phyloP scores from a whole-genome alignment of 1,140 invertebrate genomes.

The Heterodera schachtii region DNA sequence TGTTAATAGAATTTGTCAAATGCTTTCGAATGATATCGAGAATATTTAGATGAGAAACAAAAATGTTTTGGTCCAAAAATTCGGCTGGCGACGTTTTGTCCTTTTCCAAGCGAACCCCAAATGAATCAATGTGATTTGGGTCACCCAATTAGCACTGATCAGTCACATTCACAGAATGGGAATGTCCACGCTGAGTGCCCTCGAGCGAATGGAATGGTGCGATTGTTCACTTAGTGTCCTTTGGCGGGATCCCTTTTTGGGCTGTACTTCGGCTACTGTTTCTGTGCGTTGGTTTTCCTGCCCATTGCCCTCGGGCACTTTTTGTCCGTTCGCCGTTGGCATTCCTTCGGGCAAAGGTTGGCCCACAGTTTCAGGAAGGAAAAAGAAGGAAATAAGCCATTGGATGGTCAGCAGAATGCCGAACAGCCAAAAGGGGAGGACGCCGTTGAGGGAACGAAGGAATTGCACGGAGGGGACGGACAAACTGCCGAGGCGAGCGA shows the following conservation, averaged over 20 bases:
- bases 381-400: slow-evolving; percentile 8
- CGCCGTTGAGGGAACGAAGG: slow-evolving; percentile 8
- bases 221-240: not conserved
- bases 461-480: slow-evolving; percentile 35
- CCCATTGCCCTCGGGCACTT: not conserved
- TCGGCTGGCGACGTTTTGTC: too few species aligned
- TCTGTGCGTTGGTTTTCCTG: too few species aligned
- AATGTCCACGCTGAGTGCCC: slow-evolving; percentile 2
- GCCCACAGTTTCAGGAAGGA: slow-evolving; percentile 30
- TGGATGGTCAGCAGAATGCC: slow-evolving; percentile 26
- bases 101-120: too few species aligned
- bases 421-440: slow-evolving; percentile 30
- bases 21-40: too few species aligned
- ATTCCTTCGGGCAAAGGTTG: slow-evolving; percentile 9
- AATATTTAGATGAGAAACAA: too few species aligned
- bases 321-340: slow-evolving; percentile 1
- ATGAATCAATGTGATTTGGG: not conserved
- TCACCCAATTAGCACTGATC: not conserved
- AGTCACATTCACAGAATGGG: not conserved
- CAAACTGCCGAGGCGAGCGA: slow-evolving; percentile 42
- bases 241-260: not conserved
- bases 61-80: too few species aligned
- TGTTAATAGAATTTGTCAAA: too few species aligned
- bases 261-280: not conserved
- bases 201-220: not conserved